Percentiles rank a stretch among this genome's conserved stretches.
Conservation (phyloP, 2,888 invertebrate genomes). For the Scaeva pyrastri region DNA sequence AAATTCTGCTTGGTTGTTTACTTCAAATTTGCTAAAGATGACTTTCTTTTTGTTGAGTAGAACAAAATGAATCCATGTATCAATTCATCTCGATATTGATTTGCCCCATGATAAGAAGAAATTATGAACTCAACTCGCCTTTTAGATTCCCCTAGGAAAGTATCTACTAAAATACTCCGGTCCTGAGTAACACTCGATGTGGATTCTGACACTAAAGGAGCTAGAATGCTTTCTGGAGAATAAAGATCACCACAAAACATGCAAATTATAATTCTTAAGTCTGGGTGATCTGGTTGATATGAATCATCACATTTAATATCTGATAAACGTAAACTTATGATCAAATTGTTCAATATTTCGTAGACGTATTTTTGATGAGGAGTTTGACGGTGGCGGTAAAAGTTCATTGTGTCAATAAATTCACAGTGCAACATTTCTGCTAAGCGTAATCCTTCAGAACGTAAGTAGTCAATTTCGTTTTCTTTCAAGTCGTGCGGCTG, state of each 20-base stretch:
- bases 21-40: conserved; percentile 96
- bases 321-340: conserved; percentile 82
- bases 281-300: conserved; percentile 83
- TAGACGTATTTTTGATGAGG: conserved; percentile 84
- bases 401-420: conserved; percentile 81
- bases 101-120: conserved; percentile 97
- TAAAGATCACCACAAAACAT: conserved; percentile 98
- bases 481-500: conserved; percentile 93
- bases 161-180: conserved; percentile 95
- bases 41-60: conserved; percentile 97
- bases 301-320: conserved; percentile 83
- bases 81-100: conserved; percentile 94
- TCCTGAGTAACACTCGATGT: conserved; percentile 89
- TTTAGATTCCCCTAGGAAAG: conserved; percentile 95
- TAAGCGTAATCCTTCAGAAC: conserved; percentile 95
- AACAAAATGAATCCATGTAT: conserved; percentile 98
- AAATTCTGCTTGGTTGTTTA: conserved; percentile 83
- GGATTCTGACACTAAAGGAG: conserved; percentile 92
- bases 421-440: conserved; percentile 89
- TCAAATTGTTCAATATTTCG: conserved; percentile 84
- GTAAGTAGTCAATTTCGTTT: conserved; percentile 92
- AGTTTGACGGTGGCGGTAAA: conserved; percentile 81
- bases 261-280: conserved; percentile 93
- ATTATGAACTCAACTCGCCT: conserved; percentile 95
- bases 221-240: conserved; percentile 94